phyloP scores from a whole-genome alignment of 2,113 vertebrate species.

The Lophochroa leadbeateri region DNA sequence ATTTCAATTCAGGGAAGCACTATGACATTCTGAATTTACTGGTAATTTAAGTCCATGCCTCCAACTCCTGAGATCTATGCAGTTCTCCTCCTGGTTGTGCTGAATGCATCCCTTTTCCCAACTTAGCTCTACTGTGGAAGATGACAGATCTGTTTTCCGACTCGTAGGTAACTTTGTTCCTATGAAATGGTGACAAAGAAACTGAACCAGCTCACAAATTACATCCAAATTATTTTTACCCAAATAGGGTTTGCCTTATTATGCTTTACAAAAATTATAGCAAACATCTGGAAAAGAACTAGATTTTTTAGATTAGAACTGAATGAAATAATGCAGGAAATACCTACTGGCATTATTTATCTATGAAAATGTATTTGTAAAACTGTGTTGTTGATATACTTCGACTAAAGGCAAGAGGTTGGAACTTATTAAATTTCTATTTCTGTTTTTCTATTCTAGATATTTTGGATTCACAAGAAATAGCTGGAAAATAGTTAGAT shows the following conservation, averaged over 20 bases:
- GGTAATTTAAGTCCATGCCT: neutral
- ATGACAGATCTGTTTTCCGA: slow-evolving; percentile 9
- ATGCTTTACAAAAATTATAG: neutral
- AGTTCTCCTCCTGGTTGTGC: neutral
- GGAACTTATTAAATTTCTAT: neutral
- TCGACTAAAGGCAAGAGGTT: neutral
- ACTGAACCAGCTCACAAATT: neutral
- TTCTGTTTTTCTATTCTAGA: neutral
- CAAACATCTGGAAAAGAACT: neutral
- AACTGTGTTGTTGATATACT: neutral
- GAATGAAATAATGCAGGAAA: neutral
- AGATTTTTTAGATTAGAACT: neutral
- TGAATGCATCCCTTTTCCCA: slow-evolving; percentile 5
- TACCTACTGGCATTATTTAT: neutral
- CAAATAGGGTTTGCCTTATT: neutral
- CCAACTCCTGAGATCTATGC: neutral
- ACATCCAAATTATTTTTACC: neutral
- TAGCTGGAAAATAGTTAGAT: neutral
- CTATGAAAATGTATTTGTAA: neutral
- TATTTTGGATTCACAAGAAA: neutral
- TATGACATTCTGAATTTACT: neutral
- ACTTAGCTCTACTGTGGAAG: neutral
- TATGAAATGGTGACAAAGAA: neutral
- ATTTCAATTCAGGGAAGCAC: neutral
- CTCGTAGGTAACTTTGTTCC: slow-evolving; percentile 27